Evolutionary conservation across 1,140 invertebrate species (phyloP), one percentile per base, ranked within the genome.

Genomic region (Drosophila santomea): DNA sequence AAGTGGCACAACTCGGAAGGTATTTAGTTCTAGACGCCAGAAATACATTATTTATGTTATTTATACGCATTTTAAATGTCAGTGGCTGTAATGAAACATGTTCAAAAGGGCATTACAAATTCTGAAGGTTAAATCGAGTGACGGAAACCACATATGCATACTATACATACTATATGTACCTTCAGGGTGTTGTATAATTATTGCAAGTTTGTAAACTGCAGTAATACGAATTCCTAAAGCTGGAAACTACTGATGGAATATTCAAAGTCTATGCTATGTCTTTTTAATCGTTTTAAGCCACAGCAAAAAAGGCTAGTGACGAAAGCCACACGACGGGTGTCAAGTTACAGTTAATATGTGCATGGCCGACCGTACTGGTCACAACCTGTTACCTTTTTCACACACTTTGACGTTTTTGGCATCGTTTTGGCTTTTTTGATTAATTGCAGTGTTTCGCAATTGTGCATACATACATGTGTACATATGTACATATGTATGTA

Each of bases 361-460:
- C 5, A 52, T 32, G 32, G 7, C 14, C 64, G 36, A 64, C 14
- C 64, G 36, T 52, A 64, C 64, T 68, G 64, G 12, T 60, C 44
- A 28, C 36, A 10, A 41, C 14, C 25, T 41, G 28, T 45, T 39
- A 39, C 38, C 38, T 10, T 39, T 12, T 15, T 50, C 17, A 8
- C 23, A 60, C 56, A 28, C 50, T 57, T 57, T 23, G 39, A 64
- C 15, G 39, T 48, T 41, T 68, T 57, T 73, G 79, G 60, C 72
- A 60, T 36, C 52, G 52, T 38, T 63, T 72, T 45, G 12, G 38
- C n/a, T 43, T 41, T 58, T 20, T 71, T 72, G 68, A 72, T 72
- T 72, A 71, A 72, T 72, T 71, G 66, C 68, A 47, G 32, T 14
- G 59, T 69, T 59, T 51, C 39, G 60, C 28, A 66, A 66, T 47